phyloP scores from a whole-genome alignment of 2,888 invertebrate genomes.

The Microctonus hyperodae region DNA sequence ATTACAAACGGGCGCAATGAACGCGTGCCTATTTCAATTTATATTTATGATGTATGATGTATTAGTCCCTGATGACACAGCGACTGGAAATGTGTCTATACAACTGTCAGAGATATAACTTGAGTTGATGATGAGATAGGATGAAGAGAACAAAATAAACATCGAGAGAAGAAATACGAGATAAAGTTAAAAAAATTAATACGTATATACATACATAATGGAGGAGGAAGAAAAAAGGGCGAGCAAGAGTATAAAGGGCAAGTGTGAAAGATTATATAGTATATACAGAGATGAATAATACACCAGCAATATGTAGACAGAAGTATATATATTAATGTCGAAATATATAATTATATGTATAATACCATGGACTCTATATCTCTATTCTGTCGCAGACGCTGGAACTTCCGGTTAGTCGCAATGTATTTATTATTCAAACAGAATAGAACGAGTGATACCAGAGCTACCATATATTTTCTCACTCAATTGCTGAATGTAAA shows the following conservation, averaged over 20 bases:
- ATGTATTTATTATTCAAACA: conserved; percentile 24
- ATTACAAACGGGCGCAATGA: background rate
- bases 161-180: background rate
- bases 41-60: conserved; percentile 48
- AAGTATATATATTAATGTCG: background rate
- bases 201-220: no score
- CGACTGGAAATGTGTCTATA: conserved; percentile 50
- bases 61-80: conserved; percentile 54
- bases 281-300: no score
- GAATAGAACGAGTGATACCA: conserved; percentile 11
- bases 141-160: conserved; percentile 11
- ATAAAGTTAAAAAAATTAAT: background rate
- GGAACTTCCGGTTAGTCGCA: conserved; percentile 26
- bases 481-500: background rate
- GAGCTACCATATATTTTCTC: conserved; percentile 13
- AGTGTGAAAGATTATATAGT: background rate
- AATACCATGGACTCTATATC: background rate
- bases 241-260: background rate
- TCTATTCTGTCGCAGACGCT: conserved; percentile 17
- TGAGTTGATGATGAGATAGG: conserved; percentile 20
- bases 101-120: conserved; percentile 23
- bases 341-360: background rate
- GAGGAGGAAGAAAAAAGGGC: background rate
- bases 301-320: no score
- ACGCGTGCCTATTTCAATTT: conserved; percentile 35